A percentile compares a stretch with the other conserved stretches of the same genome.
These are phyloP conservation scores for Agrotis clavis DNA, from an alignment of 2,888 invertebrate genomes.

Conservation along the genomic window DNA sequence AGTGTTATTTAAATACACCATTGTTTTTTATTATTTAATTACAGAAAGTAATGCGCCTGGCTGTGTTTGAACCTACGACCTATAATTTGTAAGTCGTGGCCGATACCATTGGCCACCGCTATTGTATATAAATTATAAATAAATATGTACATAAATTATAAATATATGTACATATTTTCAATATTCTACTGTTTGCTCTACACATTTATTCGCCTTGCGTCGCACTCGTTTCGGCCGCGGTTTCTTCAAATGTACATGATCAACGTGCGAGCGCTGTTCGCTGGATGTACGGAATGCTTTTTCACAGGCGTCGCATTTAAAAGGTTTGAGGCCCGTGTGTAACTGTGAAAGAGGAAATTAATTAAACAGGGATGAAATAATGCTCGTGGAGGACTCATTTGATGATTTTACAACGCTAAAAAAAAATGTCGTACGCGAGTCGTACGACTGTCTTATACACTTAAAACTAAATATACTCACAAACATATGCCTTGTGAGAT, in stretches of 20 bases:
- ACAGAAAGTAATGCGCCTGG: no score
- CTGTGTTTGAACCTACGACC: no score
- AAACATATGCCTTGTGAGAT: slow-evolving; percentile 50
- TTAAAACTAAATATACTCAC: slow-evolving; percentile 27
- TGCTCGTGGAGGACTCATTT: no score
- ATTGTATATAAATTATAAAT: no score
- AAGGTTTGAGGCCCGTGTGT: slow-evolving; percentile 43
- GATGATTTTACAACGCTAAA: no score
- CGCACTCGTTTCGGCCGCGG: slow-evolving; percentile 44
- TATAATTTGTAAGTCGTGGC: no score
- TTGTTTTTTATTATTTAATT: no score
- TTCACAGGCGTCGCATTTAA: slow-evolving; percentile 45
- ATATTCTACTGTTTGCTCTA: slow-evolving; percentile 28
- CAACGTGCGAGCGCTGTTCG: slow-evolving; percentile 23
- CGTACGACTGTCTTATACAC: no score
- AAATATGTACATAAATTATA: no score
- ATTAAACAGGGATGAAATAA: not conserved
- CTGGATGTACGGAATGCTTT: slow-evolving; percentile 23
- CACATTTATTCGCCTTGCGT: slow-evolving; percentile 27
- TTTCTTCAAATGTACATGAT: slow-evolving; percentile 48
- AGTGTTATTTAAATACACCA: no score
- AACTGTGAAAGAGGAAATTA: slow-evolving; percentile 14
- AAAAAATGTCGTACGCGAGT: no score
- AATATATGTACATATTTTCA: not conserved
- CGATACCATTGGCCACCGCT: no score